These are phyloP conservation scores for Zaprionus nigranus DNA, from an alignment of 1,140 invertebrate species.

Conservation along the genomic window DNA sequence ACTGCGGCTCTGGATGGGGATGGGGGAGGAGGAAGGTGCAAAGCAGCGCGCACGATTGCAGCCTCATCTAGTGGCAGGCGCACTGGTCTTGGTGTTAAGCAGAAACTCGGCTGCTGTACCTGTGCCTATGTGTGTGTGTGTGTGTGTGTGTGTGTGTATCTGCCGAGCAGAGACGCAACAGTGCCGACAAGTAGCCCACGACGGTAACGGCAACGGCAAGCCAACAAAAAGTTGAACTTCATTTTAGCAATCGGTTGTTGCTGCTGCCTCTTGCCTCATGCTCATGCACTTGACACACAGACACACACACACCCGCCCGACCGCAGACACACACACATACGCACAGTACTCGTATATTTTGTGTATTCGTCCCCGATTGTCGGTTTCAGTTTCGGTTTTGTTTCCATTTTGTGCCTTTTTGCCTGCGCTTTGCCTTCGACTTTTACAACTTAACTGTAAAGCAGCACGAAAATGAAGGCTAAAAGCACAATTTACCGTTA, in stretches of 20 bases:
- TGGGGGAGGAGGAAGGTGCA: background rate
- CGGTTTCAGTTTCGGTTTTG: constrained; percentile 60
- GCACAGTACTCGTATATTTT: constrained; percentile 19
- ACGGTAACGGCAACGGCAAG: constrained; percentile 4
- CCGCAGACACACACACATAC: constrained; percentile 12
- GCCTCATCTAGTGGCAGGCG: constrained; percentile 47
- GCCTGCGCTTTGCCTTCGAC: constrained; percentile 41
- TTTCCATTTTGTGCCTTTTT: constrained; percentile 35
- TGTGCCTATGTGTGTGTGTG: constrained; percentile 27
- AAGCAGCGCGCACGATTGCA: constrained; percentile 29
- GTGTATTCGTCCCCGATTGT: constrained; percentile 53
- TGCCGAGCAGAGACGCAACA: constrained; percentile 60
- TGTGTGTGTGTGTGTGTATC: constrained; percentile 35
- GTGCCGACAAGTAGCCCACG: constrained; percentile 29
- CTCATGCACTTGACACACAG: constrained; percentile 37
- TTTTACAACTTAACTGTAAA: constrained; percentile 32
- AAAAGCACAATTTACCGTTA: constrained; percentile 29
- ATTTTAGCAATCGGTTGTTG: constrained; percentile 58
- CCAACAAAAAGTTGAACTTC: constrained; percentile 73
- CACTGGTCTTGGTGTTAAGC: constrained; percentile 15
- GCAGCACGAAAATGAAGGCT: background rate
- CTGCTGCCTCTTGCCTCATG: constrained; percentile 19
- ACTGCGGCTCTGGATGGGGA: background rate
- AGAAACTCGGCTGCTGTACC: constrained; percentile 38
- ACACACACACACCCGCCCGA: constrained; percentile 1